Evolutionary conservation across 2,113 vertebrate species (phyloP), one percentile per base, ranked within the genome.

Genomic region (Chlamydotis undulata): DNA sequence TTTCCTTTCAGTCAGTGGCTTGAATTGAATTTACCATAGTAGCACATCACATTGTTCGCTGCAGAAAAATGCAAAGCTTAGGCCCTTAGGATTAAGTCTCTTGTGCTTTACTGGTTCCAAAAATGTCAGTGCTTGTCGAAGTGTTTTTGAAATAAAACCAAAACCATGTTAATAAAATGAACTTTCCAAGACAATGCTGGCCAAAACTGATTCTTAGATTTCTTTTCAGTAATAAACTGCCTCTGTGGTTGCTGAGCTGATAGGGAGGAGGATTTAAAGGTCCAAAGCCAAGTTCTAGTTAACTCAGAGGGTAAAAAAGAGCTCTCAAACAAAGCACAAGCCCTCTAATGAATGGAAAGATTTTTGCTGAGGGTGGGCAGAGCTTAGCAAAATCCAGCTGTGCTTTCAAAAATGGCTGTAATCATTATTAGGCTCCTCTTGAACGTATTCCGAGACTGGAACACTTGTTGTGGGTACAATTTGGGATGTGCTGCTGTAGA

Each of bases 141-240:
- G 88, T 77, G 83, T 94, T 96, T 98, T 97, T 97, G 95, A 98
- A 97, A 97, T 94, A 97, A 98, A 97, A 96, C 93, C 96, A 97
- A 97, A 96, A 83, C 92, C 96, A 94, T 96, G 94, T 97, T 97
- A 97, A 94, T 97, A 97, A 96, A 98, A 93, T 94, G 59, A 97
- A 96, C 94, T 97, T 97, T 97, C 96, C 96, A 96, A 98, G 89
- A 92, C 91, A 94, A 91, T 95, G 96, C 80, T 95, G 96, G 95
- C 96, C 97, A 98, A 98, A 93, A 94, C 90, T 74, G 94, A 97
- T 96, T 96, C 95, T 97, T 97, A 97, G 97, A 92, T 96, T 96
- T 97, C 92, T 94, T n/a, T 93, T 97, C 92, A 96, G 96, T 91
- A 95, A 97, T 84, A 97, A 97, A 97, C 91, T 95, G 96, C 95